Base-by-base conservation (phyloP, 1,140 invertebrate genomes). In the Magallana angulata region DNA sequence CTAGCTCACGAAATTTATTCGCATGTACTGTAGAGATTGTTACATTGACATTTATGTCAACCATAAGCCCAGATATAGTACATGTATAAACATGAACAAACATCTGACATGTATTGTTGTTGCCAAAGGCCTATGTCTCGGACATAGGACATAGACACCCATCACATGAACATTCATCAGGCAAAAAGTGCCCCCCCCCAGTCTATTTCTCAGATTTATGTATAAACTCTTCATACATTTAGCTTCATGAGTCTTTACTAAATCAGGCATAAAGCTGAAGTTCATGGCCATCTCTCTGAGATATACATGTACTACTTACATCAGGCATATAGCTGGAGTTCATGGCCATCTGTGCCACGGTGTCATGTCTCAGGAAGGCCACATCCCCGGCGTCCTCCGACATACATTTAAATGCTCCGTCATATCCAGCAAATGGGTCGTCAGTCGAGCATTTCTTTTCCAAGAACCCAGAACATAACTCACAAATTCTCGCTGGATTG, bases 371-470 rank as follows among this genome's bases (percentile, higher is more conserved):
- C 1, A 97, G 97, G 94, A 97, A 98, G 4, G 97, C 97, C 1
- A 98, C 96, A 87, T 98, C 96, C 1, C 97, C 98, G 1, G 96
- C 96, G 64, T 97, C 97, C 86, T 97, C 96, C 9, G 96, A 96
- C 64, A 98, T 92, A 94, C 98, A 98, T 16, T 97, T 95, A 24
- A 98, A 95, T 6, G 97, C 97, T 0, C 98, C 98, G 80, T 97
- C 96, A 93, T 98, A 98, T 0, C 98, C 98, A 81, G 97, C 97
- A 94, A 98, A 98, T 0, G 97, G 97, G 96, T 99, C 98, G 7
- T 97, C 96, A 82, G 97, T 96, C 0, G 98, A 98, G 94, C 98
- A 99, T 88, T 96, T 96, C 82, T 93, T 90, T 18, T 92, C 91
- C 16, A 89, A 90, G 59, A 87, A 91, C 16, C 98, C 97, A 60